Base-by-base conservation (phyloP, 2,113 vertebrate genomes). In the Reinhardtius hippoglossoides region DNA sequence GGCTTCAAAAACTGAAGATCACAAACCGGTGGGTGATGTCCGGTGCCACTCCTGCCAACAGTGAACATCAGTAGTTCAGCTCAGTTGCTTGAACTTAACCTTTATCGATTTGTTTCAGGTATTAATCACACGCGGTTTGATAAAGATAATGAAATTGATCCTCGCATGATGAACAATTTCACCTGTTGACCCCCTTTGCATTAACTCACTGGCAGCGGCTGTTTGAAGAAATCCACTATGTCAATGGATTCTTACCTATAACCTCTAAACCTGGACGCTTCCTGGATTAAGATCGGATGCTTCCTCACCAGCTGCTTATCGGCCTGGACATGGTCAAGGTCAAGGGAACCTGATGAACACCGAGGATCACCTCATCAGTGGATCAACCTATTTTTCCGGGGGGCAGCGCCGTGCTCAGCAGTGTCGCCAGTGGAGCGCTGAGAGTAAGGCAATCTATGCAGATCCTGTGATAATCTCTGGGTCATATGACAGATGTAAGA, bases 381-480 rank as follows among this genome's bases (percentile, higher is more conserved):
- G 69, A 82, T 80, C 42, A 77, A 66, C 61, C 10, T 24, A 13
- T 77, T 70, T 69, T 70, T 46, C 14, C 50, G 52, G 9, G 37
- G 37, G 60, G 52, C 58, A 50, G 46, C 54, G 23, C 61, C 72
- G 4, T 42, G 76, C 62, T 44, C 55, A 4, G 18, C 35, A 55
- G 57, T 77, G 68, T 81, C 77, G 56, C 84, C 67, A 81, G 10
- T n/a, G 35, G 55, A 58, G 65, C 16, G 16, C 24, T 50, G 56
- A 40, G 42, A 62, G 88, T 71, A 84, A 89, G 64, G 55, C 71
- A 89, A 91, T 91, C 89, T 77, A 55, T 70, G 70, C 67, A 69
- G 89, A 88, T 91, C 90, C 68, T 92, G 88, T 87, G 89, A 90
- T 90, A 83, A 90, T 71, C 71, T 81, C 1, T 72, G 77, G 91